Evolutionary conservation across 2,113 vertebrate genomes (phyloP).

Genomic region (Thalassoma bifasciatum): DNA sequence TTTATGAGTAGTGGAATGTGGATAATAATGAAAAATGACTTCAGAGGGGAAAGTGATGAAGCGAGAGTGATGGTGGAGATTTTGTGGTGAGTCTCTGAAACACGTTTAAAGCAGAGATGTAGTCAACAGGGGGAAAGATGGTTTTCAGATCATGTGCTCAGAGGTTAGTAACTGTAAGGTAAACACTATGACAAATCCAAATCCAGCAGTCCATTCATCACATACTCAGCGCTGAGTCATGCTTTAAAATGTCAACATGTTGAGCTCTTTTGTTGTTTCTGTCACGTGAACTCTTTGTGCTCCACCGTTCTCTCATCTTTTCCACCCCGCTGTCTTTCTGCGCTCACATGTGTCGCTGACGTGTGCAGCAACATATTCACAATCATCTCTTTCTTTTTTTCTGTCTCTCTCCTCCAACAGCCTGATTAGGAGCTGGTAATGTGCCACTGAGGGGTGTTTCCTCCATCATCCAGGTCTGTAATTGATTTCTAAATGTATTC

Average conservation of each 20-base stretch:
- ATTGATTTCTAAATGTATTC: conserved; percentile 74
- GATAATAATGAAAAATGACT: no score
- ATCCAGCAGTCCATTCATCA: conserved; percentile 28
- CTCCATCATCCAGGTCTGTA: conserved; percentile 12
- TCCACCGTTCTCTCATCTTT: background rate
- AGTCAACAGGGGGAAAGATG: conserved; percentile 5
- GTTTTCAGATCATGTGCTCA: conserved; percentile 15
- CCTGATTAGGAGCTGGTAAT: conserved; percentile 1
- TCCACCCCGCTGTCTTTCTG: conserved; percentile 11
- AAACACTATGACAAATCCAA: conserved; percentile 17
- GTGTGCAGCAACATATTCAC: background rate
- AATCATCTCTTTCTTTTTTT: background rate
- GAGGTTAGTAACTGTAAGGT: background rate
- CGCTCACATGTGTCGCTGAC: background rate
- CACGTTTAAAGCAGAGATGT: background rate
- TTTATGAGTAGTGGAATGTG: no score
- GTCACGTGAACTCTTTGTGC: conserved; percentile 14
- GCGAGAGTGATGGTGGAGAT: no score
- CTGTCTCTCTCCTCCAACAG: background rate
- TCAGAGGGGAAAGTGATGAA: no score
- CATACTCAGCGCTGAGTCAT: conserved; percentile 5
- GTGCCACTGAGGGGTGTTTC: conserved; percentile 6
- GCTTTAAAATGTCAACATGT: conserved; percentile 29
- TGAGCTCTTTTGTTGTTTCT: background rate
- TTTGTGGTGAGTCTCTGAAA: no score